A percentile compares a stretch with the other conserved stretches of the same genome.
Evolutionary conservation across 2,113 vertebrate species (phyloP).

Genomic region (Origma solitaria): DNA sequence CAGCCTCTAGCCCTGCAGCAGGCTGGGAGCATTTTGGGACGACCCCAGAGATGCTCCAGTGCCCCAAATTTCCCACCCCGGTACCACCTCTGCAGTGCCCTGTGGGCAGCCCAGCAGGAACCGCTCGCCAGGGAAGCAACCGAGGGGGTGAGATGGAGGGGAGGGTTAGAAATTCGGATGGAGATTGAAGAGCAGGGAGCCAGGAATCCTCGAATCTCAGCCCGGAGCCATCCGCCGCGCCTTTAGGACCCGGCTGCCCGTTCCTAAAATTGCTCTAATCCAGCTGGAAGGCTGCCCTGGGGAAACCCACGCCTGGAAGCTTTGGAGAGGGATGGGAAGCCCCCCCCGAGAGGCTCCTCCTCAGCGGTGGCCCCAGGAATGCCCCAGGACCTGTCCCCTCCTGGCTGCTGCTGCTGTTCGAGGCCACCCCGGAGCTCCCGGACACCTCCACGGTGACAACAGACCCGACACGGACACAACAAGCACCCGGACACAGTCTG

Average conservation of each 20-base stretch:
- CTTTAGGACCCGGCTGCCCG: not conserved
- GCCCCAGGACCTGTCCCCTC: not conserved
- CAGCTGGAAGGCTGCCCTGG: not conserved
- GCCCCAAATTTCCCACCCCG: not conserved
- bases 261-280: not conserved
- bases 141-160: constrained; percentile 6
- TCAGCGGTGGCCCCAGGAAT: not conserved
- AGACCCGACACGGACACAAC: constrained; percentile 64
- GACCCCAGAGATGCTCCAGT: not conserved
- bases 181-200: constrained; percentile 7
- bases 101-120: not conserved
- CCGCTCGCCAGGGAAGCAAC: not conserved
- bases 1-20: not conserved
- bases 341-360: not conserved
- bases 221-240: not conserved
- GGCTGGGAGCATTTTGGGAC: not conserved
- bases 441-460: constrained; percentile 45
- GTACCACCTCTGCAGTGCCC: not conserved
- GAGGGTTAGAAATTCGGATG: constrained; percentile 34
- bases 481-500: constrained; percentile 65
- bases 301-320: not conserved
- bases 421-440: not conserved
- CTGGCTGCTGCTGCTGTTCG: not conserved
- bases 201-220: not conserved
- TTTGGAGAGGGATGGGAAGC: not conserved